Percentiles rank a stretch among this genome's conserved stretches.
Conservation (phyloP, 2,888 invertebrate species). For the Orthosia gracilis region DNA sequence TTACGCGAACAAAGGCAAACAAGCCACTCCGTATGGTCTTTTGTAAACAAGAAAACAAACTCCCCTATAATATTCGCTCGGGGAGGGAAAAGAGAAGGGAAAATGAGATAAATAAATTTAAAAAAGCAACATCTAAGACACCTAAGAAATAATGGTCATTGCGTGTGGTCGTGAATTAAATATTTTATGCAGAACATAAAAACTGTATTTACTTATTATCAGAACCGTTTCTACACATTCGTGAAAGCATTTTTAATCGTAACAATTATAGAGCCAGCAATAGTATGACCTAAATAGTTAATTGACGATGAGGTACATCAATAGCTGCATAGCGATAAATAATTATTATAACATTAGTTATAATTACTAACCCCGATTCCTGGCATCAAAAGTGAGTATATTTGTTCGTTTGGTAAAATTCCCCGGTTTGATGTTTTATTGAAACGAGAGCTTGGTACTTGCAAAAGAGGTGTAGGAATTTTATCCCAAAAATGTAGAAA, state of each 20-base stretch:
- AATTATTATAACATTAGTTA: slow-evolving; percentile 11
- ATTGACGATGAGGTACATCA: slow-evolving; percentile 2
- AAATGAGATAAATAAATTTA: slow-evolving; percentile 56
- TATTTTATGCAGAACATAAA: slow-evolving; percentile 1
- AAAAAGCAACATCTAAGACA: slow-evolving; percentile 33
- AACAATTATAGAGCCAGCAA: not conserved
- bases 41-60: slow-evolving; percentile 79
- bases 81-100: slow-evolving; percentile 59
- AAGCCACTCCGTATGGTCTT: slow-evolving; percentile 71
- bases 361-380: not conserved
- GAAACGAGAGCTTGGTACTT: not conserved
- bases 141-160: slow-evolving; percentile 37
- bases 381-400: not conserved
- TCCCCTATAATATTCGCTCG: slow-evolving; percentile 65
- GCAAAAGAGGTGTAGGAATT: not conserved
- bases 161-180: not conserved
- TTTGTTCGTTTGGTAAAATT: not conserved
- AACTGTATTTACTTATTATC: not conserved
- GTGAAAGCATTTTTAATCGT: not conserved
- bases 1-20: slow-evolving; percentile 76
- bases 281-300: slow-evolving; percentile 26
- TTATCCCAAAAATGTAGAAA: not conserved
- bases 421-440: not conserved
- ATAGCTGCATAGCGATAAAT: slow-evolving; percentile 4
- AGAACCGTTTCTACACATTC: not conserved